Evolutionary conservation across 1,140 invertebrate genomes (phyloP).

Genomic region (Leptopilina boulardi): DNA sequence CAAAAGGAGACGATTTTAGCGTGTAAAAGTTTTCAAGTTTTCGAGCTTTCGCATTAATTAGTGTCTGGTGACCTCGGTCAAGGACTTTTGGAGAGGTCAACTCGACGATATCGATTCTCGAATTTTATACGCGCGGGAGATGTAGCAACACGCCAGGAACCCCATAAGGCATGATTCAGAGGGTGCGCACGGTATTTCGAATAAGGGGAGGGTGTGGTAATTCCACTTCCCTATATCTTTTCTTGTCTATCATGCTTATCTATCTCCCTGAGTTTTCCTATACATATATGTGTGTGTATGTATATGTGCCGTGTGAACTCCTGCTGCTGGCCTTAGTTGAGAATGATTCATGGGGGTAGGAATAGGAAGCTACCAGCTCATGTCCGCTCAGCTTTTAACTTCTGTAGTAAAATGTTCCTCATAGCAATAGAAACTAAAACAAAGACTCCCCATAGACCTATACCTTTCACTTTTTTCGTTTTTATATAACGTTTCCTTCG

Average conservation of each 20-base stretch:
- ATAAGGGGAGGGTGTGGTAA: constrained; percentile 37
- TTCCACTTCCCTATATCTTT: constrained; percentile 33
- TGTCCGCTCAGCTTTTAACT: constrained; percentile 3
- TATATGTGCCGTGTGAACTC: not conserved
- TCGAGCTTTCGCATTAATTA: not conserved
- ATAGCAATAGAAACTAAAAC: not conserved
- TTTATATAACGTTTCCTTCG: not conserved
- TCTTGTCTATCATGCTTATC: constrained; percentile 16
- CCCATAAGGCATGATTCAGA: constrained; percentile 51
- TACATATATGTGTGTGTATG: not conserved
- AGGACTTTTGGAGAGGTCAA: constrained; percentile 37
- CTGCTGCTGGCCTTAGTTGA: not conserved
- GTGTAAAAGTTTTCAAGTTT: not conserved
- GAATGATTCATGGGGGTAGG: constrained; percentile 53
- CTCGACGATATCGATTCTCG: constrained; percentile 40
- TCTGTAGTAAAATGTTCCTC: not conserved
- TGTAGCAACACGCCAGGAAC: constrained; percentile 34
- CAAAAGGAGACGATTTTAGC: not conserved
- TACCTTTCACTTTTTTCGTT: not conserved
- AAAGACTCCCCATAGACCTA: constrained; percentile 4
- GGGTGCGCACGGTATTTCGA: constrained; percentile 37
- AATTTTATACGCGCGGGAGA: constrained; percentile 41
- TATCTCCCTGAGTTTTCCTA: not conserved
- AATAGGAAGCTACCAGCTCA: constrained; percentile 42
- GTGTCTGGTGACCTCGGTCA: constrained; percentile 22